Conservation (phyloP, 2,888 invertebrate genomes). For the Drosophila cracens region DNA sequence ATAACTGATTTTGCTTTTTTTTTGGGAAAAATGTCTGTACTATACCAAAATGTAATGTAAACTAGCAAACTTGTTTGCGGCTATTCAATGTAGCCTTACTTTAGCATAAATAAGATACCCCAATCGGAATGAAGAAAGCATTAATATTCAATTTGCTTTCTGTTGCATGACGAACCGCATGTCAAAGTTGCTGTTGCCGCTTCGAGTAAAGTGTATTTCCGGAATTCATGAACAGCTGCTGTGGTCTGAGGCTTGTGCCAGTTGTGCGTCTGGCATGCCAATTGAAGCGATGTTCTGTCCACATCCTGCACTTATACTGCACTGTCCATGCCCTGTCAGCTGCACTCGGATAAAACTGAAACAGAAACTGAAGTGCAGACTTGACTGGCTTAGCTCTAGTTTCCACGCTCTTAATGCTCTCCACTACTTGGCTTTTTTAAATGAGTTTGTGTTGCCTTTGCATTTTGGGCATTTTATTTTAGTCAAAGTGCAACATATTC, state of each 20-base stretch:
- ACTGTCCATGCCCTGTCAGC: conserved; percentile 59
- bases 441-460: conserved; percentile 4
- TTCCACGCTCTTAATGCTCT: conserved; percentile 9
- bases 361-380: conserved; percentile 63
- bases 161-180: conserved; percentile 10
- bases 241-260: conserved; percentile 18
- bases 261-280: conserved; percentile 52
- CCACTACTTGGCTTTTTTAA: conserved; percentile 1
- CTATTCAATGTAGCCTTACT: not conserved
- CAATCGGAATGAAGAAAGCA: not conserved
- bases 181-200: conserved; percentile 17
- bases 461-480: not conserved
- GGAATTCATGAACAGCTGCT: conserved; percentile 26
- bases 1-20: too few relatives aligned
- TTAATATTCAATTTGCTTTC: not conserved
- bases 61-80: not conserved
- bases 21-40: not conserved
- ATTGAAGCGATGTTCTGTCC: conserved; percentile 49
- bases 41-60: not conserved
- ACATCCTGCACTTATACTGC: conserved; percentile 46
- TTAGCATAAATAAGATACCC: not conserved
- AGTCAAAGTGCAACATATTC: too few relatives aligned
- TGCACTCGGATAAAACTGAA: conserved; percentile 66
- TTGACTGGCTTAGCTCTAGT: conserved; percentile 36
- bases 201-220: conserved; percentile 4